phyloP scores from a whole-genome alignment of 2,113 vertebrate genomes.

The Garra rufa region DNA sequence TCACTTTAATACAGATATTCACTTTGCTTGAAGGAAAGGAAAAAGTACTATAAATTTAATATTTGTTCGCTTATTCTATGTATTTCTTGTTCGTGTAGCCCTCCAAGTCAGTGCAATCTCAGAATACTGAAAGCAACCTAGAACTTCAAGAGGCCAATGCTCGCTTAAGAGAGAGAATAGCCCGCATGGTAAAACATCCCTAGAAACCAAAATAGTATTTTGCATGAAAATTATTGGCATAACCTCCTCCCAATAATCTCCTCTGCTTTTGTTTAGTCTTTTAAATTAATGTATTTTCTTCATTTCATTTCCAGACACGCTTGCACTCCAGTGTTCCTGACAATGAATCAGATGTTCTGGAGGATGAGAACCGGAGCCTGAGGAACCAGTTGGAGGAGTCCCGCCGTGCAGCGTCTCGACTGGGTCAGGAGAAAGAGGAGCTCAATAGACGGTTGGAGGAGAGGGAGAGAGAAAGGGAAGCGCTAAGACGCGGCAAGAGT shows the following conservation, averaged over 20 bases:
- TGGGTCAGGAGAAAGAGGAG: conserved; percentile 84
- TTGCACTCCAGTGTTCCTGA: conserved; percentile 64
- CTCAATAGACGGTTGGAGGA: conserved; percentile 81
- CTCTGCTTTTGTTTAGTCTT: not conserved
- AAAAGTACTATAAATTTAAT: not conserved
- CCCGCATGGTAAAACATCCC: conserved; percentile 70
- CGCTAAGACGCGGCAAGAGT: conserved; percentile 77
- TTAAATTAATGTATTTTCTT: not conserved
- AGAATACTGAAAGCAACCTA: conserved; percentile 58
- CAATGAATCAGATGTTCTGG: conserved; percentile 72
- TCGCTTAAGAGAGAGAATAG: conserved; percentile 69
- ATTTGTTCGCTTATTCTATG: not conserved
- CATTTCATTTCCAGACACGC: conserved; percentile 54
- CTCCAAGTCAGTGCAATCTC: conserved; percentile 71
- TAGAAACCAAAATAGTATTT: not conserved
- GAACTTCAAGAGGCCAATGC: conserved; percentile 67
- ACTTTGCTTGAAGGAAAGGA: not conserved
- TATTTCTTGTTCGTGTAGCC: not conserved
- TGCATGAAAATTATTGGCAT: not conserved
- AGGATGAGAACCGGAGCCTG: conserved; percentile 80
- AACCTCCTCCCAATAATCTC: not conserved
- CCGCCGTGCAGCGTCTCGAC: conserved; percentile 65
- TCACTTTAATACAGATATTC: not conserved
- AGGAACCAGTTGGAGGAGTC: conserved; percentile 84
- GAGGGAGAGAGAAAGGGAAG: conserved; percentile 84